These are phyloP conservation scores for Pseudolaguvia tuberculata DNA, from an alignment of 2,113 vertebrate genomes.

Conservation along the genomic window DNA sequence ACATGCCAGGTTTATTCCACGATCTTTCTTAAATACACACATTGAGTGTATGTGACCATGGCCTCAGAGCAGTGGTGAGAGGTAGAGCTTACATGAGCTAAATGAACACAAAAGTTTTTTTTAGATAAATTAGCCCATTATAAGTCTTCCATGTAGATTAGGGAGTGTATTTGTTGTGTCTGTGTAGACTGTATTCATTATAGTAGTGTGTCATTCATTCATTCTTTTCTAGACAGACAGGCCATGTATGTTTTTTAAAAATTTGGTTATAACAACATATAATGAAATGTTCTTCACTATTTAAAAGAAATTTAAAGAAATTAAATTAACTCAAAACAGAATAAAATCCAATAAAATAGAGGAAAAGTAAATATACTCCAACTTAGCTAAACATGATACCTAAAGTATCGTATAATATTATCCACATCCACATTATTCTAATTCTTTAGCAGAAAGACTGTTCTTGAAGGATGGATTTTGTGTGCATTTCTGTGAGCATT, in stretches of 20 bases:
- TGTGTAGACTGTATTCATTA: constrained; percentile 57
- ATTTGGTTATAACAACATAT: too few relatives aligned
- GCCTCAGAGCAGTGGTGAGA: constrained; percentile 43
- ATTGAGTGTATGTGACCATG: constrained; percentile 59
- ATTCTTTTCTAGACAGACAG: constrained; percentile 63
- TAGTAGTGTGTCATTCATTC: constrained; percentile 61
- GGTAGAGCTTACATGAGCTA: constrained; percentile 52
- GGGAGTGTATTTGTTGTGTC: constrained; percentile 40
- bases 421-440: neutral
- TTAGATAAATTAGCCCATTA: constrained; percentile 53
- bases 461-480: neutral
- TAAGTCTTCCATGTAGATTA: constrained; percentile 65
- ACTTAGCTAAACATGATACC: too few relatives aligned
- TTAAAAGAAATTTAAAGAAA: too few relatives aligned
- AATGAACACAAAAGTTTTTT: constrained; percentile 61
- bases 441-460: neutral
- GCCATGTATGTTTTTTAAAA: neutral
- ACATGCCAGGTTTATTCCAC: constrained; percentile 65
- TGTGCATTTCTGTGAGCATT: neutral
- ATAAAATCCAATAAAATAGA: too few relatives aligned
- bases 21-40: constrained; percentile 42
- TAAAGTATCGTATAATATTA: too few relatives aligned
- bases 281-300: too few relatives aligned
- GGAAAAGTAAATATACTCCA: too few relatives aligned
- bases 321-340: too few relatives aligned